Percentiles rank a stretch among this genome's conserved stretches.
These are phyloP conservation scores for Malaclemys terrapin DNA, from an alignment of 2,113 vertebrate genomes.

Conservation along the genomic window DNA sequence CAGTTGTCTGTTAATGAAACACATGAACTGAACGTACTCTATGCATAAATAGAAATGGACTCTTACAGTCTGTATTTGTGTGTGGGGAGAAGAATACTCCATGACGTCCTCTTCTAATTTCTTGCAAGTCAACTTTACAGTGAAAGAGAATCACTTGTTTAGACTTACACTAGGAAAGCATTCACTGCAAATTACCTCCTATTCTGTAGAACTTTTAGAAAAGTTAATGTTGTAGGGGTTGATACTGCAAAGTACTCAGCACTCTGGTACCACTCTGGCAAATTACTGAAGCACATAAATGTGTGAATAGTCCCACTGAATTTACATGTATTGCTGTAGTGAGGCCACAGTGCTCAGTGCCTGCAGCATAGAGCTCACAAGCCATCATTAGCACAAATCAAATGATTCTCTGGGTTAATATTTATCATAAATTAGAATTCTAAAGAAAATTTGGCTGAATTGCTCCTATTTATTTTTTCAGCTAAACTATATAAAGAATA, in stretches of 20 bases:
- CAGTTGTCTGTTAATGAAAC: neutral
- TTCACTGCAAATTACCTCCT: neutral
- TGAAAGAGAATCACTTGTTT: neutral
- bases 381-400: neutral
- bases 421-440: constrained; percentile 18
- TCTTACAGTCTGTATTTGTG: neutral
- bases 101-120: neutral
- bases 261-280: neutral
- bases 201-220: neutral
- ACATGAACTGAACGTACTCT: neutral
- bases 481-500: constrained; percentile 18
- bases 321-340: rapidly evolving
- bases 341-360: neutral
- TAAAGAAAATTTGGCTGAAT: constrained; percentile 14
- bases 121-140: neutral
- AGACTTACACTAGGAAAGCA: neutral
- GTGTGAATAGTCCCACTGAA: neutral
- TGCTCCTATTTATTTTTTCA: constrained; percentile 7
- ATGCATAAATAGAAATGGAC: neutral
- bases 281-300: neutral
- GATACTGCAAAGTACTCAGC: rapidly evolving
- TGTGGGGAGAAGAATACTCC: neutral
- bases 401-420: constrained; percentile 1
- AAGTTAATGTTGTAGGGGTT: neutral
- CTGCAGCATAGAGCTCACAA: neutral